Evolutionary conservation across 1,140 invertebrate species (phyloP).

Genomic region (Caerostris darwini): DNA sequence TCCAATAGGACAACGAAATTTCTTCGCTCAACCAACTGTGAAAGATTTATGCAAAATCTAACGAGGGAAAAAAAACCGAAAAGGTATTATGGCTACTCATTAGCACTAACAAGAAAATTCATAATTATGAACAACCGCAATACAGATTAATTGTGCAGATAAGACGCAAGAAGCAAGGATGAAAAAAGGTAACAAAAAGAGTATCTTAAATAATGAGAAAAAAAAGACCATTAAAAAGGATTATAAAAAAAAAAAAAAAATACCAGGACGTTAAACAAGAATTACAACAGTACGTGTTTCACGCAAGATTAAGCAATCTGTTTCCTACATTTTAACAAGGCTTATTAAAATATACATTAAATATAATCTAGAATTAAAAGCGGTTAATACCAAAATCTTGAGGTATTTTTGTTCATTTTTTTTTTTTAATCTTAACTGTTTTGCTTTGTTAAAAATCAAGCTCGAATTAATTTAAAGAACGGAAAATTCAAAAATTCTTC

Average conservation of each 20-base stretch:
- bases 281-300: background rate
- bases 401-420: background rate
- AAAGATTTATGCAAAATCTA: too few species aligned
- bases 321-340: background rate
- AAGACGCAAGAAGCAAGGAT: background rate
- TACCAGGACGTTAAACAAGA: background rate
- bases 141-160: slow-evolving; percentile 57
- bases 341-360: slow-evolving; percentile 30
- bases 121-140: slow-evolving; percentile 66
- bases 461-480: slow-evolving; percentile 7
- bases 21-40: too few species aligned
- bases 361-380: slow-evolving; percentile 19
- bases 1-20: too few species aligned
- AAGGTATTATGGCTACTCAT: slow-evolving; percentile 28
- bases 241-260: background rate
- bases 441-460: slow-evolving; percentile 10
- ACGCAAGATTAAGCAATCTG: slow-evolving; percentile 42
- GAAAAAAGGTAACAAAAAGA: background rate
- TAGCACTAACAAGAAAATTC: slow-evolving; percentile 47
- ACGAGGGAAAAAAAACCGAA: background rate
- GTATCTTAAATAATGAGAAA: background rate
- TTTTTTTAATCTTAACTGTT: background rate
- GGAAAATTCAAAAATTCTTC: background rate
- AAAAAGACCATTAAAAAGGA: slow-evolving; percentile 2
- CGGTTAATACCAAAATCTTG: background rate